Evolutionary conservation across 2,888 invertebrate genomes (phyloP).

Genomic region (Drosophila ezoana): DNA sequence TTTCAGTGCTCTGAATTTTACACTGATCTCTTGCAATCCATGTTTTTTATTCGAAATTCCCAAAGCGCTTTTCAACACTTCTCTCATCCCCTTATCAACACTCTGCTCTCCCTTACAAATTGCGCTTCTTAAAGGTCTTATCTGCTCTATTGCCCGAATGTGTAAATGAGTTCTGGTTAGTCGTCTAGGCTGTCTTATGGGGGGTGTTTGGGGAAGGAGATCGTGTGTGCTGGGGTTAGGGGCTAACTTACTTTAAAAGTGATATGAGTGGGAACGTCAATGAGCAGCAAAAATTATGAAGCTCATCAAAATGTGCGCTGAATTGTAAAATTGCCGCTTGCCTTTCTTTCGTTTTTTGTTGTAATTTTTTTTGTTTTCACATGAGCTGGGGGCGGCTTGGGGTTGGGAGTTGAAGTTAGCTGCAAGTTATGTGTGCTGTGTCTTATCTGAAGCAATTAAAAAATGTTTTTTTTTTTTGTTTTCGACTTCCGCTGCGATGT

Average conservation of each 20-base stretch:
- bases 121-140: constrained; percentile 1
- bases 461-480: constrained; percentile 58
- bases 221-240: neutral
- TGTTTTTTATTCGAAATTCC: neutral
- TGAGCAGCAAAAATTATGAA: constrained; percentile 76
- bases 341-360: constrained; percentile 28
- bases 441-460: constrained; percentile 83
- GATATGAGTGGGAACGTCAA: constrained; percentile 68
- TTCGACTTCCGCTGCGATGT: constrained; percentile 58
- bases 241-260: constrained; percentile 39
- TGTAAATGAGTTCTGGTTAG: constrained; percentile 31
- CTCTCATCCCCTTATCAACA: neutral
- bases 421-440: constrained; percentile 68
- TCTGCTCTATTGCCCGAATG: constrained; percentile 16
- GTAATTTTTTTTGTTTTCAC: constrained; percentile 9
- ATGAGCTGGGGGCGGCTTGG: too few species aligned
- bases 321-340: constrained; percentile 80
- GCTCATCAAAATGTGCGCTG: constrained; percentile 80
- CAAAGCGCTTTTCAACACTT: neutral
- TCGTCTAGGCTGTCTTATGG: constrained; percentile 16
- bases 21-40: neutral
- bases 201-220: neutral
- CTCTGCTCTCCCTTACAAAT: neutral
- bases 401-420: constrained; percentile 15
- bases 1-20: neutral